phyloP scores from a whole-genome alignment of 2,113 vertebrate species.

The Gallinago jamesoni region DNA sequence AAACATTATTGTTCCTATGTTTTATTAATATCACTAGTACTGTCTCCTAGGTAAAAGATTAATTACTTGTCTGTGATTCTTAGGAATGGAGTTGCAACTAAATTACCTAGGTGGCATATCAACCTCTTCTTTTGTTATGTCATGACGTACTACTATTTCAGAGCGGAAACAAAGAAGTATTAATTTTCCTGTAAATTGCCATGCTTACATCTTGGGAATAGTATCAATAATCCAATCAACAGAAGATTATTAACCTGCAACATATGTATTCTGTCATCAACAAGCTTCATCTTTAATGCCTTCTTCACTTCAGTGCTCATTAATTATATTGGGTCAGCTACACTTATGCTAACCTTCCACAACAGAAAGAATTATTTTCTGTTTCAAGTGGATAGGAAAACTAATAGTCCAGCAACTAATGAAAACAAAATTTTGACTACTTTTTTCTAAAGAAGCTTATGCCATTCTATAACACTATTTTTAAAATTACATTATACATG shows the following conservation, averaged over 20 bases:
- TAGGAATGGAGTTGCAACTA: constrained; percentile 32
- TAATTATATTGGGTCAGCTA: constrained; percentile 53
- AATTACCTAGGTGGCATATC: constrained; percentile 43
- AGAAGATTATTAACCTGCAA: neutral
- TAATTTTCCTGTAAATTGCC: constrained; percentile 3
- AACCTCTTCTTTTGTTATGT: constrained; percentile 21
- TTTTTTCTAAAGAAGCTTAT: neutral
- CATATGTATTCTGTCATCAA: constrained; percentile 1
- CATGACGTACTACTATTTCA: neutral
- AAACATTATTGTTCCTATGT: constrained; percentile 19
- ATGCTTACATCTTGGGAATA: neutral
- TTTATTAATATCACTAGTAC: constrained; percentile 57
- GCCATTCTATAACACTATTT: neutral
- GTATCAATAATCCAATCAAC: neutral
- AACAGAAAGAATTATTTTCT: neutral
- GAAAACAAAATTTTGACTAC: neutral
- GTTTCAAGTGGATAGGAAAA: neutral
- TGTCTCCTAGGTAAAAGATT: constrained; percentile 69
- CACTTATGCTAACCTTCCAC: neutral
- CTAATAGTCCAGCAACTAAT: constrained; percentile 2
- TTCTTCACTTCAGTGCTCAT: constrained; percentile 4
- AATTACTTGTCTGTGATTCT: constrained; percentile 64
- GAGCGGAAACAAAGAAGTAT: constrained; percentile 25
- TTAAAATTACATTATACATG: neutral
- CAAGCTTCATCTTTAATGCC: neutral